Evolutionary conservation across 1,140 invertebrate genomes (phyloP).

Genomic region (Phortica variegata): DNA sequence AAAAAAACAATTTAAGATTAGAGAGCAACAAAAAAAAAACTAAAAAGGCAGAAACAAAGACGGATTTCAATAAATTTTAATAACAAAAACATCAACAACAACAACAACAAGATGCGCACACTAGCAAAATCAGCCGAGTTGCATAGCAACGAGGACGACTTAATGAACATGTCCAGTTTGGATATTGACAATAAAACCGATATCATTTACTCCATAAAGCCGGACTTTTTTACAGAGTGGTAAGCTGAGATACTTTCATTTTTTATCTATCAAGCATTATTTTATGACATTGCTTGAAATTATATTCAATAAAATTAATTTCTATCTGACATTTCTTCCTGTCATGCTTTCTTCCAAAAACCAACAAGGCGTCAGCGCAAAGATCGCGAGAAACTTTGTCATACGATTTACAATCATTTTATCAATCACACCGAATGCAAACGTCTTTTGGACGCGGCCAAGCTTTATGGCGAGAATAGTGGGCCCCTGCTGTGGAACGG

Average conservation of each 20-base stretch:
- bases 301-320: not conserved
- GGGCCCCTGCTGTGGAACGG: conserved; percentile 36
- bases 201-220: conserved; percentile 67
- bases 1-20: not conserved
- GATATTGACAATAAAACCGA: conserved; percentile 61
- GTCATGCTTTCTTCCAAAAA: not conserved
- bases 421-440: conserved; percentile 64
- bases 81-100: not conserved
- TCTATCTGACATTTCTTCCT: not conserved
- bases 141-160: conserved; percentile 32
- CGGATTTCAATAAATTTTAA: not conserved
- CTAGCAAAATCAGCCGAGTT: conserved; percentile 66
- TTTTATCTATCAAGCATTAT: not conserved
- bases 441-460: conserved; percentile 58
- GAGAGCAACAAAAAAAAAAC: not conserved
- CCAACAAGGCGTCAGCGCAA: conserved; percentile 64
- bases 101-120: conserved; percentile 65
- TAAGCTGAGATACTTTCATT: conserved; percentile 49
- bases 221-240: conserved; percentile 70
- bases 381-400: conserved; percentile 67
- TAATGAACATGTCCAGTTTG: conserved; percentile 21
- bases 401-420: conserved; percentile 65
- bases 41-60: not conserved
- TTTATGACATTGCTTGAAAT: not conserved
- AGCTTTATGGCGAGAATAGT: conserved; percentile 50